These are phyloP conservation scores for Trissolcus brochymenae DNA, from an alignment of 2,888 invertebrate genomes.

Conservation along the genomic window DNA sequence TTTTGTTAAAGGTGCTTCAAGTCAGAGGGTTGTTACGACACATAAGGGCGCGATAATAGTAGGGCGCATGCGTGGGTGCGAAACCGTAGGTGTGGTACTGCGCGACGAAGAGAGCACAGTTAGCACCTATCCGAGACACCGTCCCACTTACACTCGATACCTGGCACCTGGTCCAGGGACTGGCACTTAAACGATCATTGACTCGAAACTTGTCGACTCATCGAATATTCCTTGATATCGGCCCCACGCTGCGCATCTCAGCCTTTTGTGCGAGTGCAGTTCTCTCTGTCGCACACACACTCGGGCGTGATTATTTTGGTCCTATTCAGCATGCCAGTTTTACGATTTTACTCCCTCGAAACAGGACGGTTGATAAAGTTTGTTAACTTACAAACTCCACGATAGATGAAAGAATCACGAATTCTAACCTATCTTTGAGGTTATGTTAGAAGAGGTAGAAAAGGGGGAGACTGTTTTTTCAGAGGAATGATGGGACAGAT, in stretches of 20 bases:
- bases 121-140: constrained; percentile 61
- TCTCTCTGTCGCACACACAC: constrained; percentile 24
- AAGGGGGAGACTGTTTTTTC: not conserved
- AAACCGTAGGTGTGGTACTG: constrained; percentile 57
- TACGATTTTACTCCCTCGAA: constrained; percentile 19
- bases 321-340: constrained; percentile 38
- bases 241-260: constrained; percentile 46
- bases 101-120: constrained; percentile 58
- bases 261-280: constrained; percentile 49
- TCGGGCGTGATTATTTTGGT: constrained; percentile 16
- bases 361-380: not conserved
- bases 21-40: constrained; percentile 25
- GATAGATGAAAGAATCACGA: not conserved
- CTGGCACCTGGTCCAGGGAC: constrained; percentile 61
- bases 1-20: not conserved
- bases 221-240: constrained; percentile 58
- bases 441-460: not conserved
- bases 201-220: constrained; percentile 62
- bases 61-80: constrained; percentile 56
- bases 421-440: not conserved
- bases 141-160: constrained; percentile 61
- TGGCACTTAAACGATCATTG: constrained; percentile 65
- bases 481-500: constrained; percentile 6
- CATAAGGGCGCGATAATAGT: constrained; percentile 28
- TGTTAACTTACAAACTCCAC: not conserved